A percentile compares a stretch with the other conserved stretches of the same genome.
Evolutionary conservation across 2,888 invertebrate species (phyloP).

Genomic region (Dugesia japonica): DNA sequence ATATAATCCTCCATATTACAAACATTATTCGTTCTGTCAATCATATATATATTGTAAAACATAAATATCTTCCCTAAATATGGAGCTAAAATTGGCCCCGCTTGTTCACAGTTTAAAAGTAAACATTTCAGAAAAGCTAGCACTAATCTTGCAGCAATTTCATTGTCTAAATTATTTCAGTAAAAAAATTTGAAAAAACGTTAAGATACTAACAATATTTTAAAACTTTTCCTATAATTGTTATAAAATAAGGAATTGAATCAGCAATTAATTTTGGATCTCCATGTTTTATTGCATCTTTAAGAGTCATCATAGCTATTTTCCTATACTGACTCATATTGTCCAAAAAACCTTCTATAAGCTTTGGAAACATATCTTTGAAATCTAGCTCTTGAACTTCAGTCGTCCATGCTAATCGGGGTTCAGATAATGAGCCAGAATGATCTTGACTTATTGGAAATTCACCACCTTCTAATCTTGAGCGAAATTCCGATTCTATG

Average conservation of each 20-base stretch:
- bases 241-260: background rate
- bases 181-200: background rate
- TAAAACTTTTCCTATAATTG: background rate
- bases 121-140: background rate
- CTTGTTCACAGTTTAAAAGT: background rate
- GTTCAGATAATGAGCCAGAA: background rate
- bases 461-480: constrained; percentile 1
- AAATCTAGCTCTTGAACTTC: constrained; percentile 5
- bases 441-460: background rate
- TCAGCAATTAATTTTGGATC: background rate
- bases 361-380: constrained; percentile 6
- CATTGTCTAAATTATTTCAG: background rate
- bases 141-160: background rate
- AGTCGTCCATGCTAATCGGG: background rate
- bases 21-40: background rate
- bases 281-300: background rate
- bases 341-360: background rate
- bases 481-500: background rate
- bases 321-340: background rate
- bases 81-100: background rate
- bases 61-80: constrained; percentile 5
- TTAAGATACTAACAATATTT: background rate
- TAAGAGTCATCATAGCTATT: background rate
- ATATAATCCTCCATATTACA: constrained; percentile 4
- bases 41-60: background rate